Percentiles rank a stretch among this genome's conserved stretches.
phyloP scores from a whole-genome alignment of 2,113 vertebrate species.

The Odontesthes bonariensis region DNA sequence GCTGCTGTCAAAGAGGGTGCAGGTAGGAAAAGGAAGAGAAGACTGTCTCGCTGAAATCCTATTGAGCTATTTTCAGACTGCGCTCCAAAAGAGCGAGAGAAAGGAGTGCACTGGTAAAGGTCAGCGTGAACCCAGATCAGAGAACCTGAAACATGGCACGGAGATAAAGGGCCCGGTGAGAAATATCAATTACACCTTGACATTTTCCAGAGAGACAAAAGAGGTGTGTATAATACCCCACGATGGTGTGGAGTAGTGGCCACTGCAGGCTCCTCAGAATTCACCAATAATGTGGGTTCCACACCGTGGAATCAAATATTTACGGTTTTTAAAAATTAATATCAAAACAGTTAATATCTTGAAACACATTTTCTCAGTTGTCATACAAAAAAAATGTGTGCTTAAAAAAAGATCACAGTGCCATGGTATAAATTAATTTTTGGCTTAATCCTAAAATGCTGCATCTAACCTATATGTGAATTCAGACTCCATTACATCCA shows the following conservation, averaged over 20 bases:
- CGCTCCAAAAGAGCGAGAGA: slow-evolving; percentile 46
- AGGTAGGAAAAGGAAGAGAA: slow-evolving; percentile 62
- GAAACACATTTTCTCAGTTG: slow-evolving; percentile 5
- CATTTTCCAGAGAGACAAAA: slow-evolving; percentile 83
- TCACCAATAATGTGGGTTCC: slow-evolving; percentile 6
- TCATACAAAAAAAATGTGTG: background rate
- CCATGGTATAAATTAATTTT: slow-evolving; percentile 11
- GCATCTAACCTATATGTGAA: background rate
- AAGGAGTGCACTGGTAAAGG: slow-evolving; percentile 77
- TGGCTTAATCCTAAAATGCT: slow-evolving; percentile 15
- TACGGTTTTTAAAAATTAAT: background rate
- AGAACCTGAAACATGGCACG: slow-evolving; percentile 75
- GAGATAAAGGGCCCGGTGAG: slow-evolving; percentile 75
- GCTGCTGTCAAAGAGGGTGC: slow-evolving; percentile 66
- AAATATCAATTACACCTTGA: slow-evolving; percentile 84
- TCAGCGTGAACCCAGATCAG: slow-evolving; percentile 79
- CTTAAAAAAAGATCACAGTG: slow-evolving; percentile 3
- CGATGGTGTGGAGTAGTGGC: slow-evolving; percentile 40
- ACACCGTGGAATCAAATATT: background rate
- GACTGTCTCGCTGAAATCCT: slow-evolving; percentile 80
- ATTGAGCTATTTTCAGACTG: slow-evolving; percentile 77
- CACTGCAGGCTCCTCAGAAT: slow-evolving; percentile 38
- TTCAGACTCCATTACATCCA: too few species aligned
- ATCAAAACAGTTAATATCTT: slow-evolving; percentile 8
- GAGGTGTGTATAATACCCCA: slow-evolving; percentile 54